Evolutionary conservation across 2,113 vertebrate species (phyloP).

Genomic region (Phaethornis superciliosus): DNA sequence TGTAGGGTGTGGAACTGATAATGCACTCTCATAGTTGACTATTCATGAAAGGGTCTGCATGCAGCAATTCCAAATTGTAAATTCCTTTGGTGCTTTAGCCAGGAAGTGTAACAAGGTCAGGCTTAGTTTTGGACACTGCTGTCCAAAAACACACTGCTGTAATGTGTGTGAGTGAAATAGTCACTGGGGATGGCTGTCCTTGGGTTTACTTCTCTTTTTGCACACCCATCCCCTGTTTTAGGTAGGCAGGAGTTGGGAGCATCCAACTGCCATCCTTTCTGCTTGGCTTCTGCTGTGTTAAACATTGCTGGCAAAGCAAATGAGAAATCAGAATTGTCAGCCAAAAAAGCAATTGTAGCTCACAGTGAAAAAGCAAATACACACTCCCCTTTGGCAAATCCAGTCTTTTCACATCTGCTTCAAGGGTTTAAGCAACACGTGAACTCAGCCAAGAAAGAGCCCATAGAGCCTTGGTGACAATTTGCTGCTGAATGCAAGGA

Average conservation of each 20-base stretch:
- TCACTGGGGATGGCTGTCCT: not conserved
- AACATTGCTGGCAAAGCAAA: not conserved
- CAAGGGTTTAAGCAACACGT: not conserved
- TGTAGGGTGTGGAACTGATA: too few species aligned
- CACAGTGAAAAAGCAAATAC: not conserved
- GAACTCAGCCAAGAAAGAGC: not conserved
- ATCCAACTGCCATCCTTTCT: not conserved
- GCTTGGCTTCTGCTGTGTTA: not conserved
- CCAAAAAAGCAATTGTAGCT: not conserved
- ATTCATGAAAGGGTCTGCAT: not conserved
- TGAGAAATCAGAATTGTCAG: not conserved
- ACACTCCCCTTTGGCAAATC: constrained; percentile 11
- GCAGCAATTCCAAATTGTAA: accelerated
- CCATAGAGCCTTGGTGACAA: not conserved
- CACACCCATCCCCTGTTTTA: not conserved
- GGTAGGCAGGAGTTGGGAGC: not conserved
- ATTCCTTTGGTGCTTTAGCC: not conserved
- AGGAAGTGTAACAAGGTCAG: not conserved
- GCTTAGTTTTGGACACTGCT: not conserved
- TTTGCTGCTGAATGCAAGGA: not conserved
- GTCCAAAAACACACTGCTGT: too few species aligned
- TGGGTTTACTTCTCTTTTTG: not conserved
- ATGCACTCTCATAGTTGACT: not conserved
- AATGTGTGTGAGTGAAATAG: accelerated
- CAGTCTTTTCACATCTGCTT: not conserved